Base-by-base conservation (phyloP, 2,113 vertebrate genomes). In the Paradisaea rubra region DNA sequence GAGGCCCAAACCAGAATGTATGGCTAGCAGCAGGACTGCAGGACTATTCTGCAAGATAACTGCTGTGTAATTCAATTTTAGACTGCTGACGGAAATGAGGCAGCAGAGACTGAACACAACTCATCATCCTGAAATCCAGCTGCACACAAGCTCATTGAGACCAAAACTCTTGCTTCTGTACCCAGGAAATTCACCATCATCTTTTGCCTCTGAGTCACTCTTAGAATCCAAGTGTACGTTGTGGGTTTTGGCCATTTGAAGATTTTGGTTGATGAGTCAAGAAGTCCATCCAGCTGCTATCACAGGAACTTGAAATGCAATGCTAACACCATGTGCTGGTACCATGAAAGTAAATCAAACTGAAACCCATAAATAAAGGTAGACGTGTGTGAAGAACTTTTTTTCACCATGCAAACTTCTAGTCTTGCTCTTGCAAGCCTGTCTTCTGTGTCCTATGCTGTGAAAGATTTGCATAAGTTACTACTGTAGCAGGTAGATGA, bases 141-240 rank as follows among this genome's bases (percentile, higher is more conserved):
- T 9, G 14, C 16, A 30, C 3, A 2, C 12, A 10, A 42, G 28
- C 33, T 27, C 7, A 3, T 7, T 13, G 2, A 0, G 33, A 59
- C 30, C 0, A 4, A 73, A 73, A n/a, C 22, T 54, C 33, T 52
- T 25, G 2, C 25, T 77, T 70, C 22, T 30, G 22, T 53, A 22
- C 15, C 20, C 23, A 59, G 25, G 17, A 72, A 80, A 63, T 49
- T 68, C n/a, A 35, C 21, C 8, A 19, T 30, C 21, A 37, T 45
- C 22, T 39, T 49, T 74, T 3, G 0, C 19, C 11, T 72, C 37
- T 56, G 19, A 83, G 50, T 28, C 24, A 24, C 59, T 61, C 31
- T 52, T 39, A 15, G 27, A 31, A 60, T 53, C 20, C 19, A 54
- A 14, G 11, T 4, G 13, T 45, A 39, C 0, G 0, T 10, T 50